Conservation (phyloP, 2,113 vertebrate species). For the Corydoras sp. region DNA sequence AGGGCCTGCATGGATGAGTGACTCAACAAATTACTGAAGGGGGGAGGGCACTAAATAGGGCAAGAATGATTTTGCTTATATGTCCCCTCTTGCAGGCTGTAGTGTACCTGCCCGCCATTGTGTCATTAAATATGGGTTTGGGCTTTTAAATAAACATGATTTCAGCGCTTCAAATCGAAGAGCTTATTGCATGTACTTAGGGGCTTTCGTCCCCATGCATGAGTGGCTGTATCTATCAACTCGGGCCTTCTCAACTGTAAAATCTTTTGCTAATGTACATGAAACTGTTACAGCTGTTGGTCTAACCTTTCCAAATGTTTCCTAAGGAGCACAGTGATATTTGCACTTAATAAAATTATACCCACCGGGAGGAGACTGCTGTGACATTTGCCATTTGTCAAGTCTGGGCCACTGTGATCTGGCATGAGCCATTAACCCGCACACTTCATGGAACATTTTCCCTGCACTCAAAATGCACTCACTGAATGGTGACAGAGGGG, state of each 20-base stretch:
- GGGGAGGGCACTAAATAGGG: constrained; percentile 65
- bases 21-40: constrained; percentile 74
- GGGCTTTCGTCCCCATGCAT: constrained; percentile 61
- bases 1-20: constrained; percentile 74
- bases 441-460: constrained; percentile 40
- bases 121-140: constrained; percentile 59
- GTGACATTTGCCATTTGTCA: constrained; percentile 82
- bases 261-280: constrained; percentile 68
- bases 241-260: constrained; percentile 54
- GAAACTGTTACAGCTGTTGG: constrained; percentile 73
- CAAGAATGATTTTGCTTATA: constrained; percentile 57
- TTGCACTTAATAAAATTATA: constrained; percentile 80
- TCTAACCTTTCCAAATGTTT: constrained; percentile 75
- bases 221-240: constrained; percentile 65
- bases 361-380: constrained; percentile 75
- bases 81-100: constrained; percentile 49
- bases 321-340: constrained; percentile 77
- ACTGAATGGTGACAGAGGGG: background rate
- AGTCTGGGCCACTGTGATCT: constrained; percentile 63
- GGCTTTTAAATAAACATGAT: constrained; percentile 77
- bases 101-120: constrained; percentile 59
- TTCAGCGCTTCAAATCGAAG: constrained; percentile 48
- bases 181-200: constrained; percentile 70
- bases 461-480: constrained; percentile 11
- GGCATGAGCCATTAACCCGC: constrained; percentile 69